A percentile compares a stretch with the other conserved stretches of the same genome.
Conservation (phyloP, 2,797 vertebrate species). For the Leptodactylus fallax region DNA sequence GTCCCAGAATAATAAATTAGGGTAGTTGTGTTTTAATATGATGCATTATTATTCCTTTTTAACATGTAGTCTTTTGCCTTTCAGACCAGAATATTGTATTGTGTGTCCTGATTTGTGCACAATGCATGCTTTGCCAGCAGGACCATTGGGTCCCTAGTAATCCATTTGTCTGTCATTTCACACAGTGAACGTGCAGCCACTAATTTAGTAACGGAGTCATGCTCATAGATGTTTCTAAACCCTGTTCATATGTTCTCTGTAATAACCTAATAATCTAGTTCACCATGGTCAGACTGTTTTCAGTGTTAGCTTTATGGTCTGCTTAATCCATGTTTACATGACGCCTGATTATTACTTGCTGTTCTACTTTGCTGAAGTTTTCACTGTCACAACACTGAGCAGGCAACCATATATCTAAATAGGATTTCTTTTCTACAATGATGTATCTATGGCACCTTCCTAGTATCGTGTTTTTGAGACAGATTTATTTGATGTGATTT, state of each 20-base stretch:
- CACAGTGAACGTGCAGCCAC: not conserved
- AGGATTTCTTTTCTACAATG: not conserved
- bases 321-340: slow-evolving; percentile 16
- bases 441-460: not conserved
- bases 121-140: not conserved
- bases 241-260: slow-evolving; percentile 5
- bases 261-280: slow-evolving; percentile 16
- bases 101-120: not conserved
- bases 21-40: too few relatives aligned
- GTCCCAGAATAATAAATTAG: too few relatives aligned
- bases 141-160: not conserved
- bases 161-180: not conserved
- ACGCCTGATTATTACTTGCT: not conserved
- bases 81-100: not conserved
- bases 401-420: not conserved
- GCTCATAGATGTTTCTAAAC: not conserved
- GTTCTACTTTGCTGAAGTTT: slow-evolving; percentile 18
- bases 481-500: slow-evolving; percentile 16
- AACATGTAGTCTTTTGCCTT: not conserved
- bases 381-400: not conserved
- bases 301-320: not conserved
- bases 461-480: not conserved
- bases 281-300: not conserved
- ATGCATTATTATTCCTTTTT: not conserved
- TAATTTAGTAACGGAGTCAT: not conserved